phyloP scores from a whole-genome alignment of 2,797 vertebrate species.

The Megaceryle alcyon region DNA sequence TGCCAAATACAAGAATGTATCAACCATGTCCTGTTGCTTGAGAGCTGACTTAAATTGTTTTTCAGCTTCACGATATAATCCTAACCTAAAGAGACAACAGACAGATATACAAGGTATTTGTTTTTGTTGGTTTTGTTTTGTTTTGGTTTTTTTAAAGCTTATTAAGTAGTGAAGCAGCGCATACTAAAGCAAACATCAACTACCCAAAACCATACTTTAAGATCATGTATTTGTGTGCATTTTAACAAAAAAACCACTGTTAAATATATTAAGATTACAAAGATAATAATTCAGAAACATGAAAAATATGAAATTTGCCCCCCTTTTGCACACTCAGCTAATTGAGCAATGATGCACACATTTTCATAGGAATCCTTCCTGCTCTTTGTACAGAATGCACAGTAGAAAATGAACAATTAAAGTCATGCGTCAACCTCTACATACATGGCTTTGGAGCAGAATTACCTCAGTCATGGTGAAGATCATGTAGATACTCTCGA shows the following conservation, averaged over 20 bases:
- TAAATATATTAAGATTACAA: not conserved
- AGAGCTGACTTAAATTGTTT: constrained; percentile 97
- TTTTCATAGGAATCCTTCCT: not conserved
- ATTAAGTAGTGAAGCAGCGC: not conserved
- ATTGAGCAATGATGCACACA: accelerated
- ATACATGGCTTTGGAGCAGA: not conserved
- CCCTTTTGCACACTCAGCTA: not conserved
- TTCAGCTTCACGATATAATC: constrained; percentile 96
- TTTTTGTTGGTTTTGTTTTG: not conserved
- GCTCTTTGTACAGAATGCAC: not conserved
- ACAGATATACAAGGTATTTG: not conserved
- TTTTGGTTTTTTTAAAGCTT: not conserved
- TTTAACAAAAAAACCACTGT: not conserved
- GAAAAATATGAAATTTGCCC: not conserved
- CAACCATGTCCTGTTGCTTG: constrained; percentile 93
- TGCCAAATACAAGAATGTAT: constrained; percentile 92
- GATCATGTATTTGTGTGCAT: not conserved
- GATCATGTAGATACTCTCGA: not conserved
- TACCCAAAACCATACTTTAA: not conserved
- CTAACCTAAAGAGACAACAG: constrained; percentile 75
- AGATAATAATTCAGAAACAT: not conserved
- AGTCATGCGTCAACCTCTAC: not conserved
- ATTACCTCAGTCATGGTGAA: not conserved
- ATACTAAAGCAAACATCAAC: not conserved
- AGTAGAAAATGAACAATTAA: not conserved